Percentiles rank a stretch among this genome's conserved stretches.
These are phyloP conservation scores for Carabus problematicus DNA, from an alignment of 2,888 invertebrate genomes.

Conservation along the genomic window DNA sequence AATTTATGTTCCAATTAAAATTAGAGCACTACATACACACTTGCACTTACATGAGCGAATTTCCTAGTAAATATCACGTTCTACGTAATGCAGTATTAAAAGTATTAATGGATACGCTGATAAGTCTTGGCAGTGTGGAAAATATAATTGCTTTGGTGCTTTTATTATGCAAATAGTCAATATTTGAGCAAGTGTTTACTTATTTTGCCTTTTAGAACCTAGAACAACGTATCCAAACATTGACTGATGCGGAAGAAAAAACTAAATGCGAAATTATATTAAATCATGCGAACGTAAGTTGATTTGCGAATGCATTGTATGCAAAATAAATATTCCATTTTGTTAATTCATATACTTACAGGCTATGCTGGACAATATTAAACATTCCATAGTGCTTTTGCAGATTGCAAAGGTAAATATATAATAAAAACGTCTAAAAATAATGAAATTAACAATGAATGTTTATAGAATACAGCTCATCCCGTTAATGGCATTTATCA, in stretches of 20 bases:
- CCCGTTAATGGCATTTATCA: conserved; percentile 90
- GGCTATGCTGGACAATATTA: conserved; percentile 95
- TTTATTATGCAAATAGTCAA: not conserved
- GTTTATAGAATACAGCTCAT: conserved; percentile 83
- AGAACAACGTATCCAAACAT: conserved; percentile 69
- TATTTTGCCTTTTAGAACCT: conserved; percentile 68
- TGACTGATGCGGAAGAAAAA: conserved; percentile 70
- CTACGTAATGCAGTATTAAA: too few species aligned
- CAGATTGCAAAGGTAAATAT: conserved; percentile 92
- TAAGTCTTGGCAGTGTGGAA: too few species aligned
- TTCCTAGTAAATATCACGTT: too few species aligned
- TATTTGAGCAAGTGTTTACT: not conserved
- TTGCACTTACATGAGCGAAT: too few species aligned
- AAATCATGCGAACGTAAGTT: conserved; percentile 79
- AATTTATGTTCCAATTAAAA: too few species aligned
- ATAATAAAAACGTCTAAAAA: conserved; percentile 1
- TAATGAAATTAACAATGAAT: conserved; percentile 1
- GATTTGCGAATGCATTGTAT: not conserved
- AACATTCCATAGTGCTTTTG: conserved; percentile 96
- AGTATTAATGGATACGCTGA: too few species aligned
- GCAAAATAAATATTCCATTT: not conserved
- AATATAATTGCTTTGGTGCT: too few species aligned
- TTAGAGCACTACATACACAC: too few species aligned
- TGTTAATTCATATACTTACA: conserved; percentile 60
- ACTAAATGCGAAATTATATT: conserved; percentile 73